Conservation (phyloP, 2,113 vertebrate genomes). For the Sigmodon hispidus region DNA sequence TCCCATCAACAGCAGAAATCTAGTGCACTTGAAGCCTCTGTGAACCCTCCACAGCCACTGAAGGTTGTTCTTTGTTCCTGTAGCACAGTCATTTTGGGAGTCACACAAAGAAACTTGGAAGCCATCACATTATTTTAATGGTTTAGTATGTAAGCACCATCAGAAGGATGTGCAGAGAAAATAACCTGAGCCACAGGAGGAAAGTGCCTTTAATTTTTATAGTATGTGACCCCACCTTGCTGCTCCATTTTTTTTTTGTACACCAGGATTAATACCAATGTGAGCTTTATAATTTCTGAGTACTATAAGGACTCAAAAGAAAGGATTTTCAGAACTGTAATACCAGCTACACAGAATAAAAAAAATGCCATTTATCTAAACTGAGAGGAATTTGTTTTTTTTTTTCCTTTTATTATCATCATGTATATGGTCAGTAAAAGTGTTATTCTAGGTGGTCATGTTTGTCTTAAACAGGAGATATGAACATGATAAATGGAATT, state of each 20-base stretch:
- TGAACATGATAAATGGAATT: neutral
- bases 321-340: neutral
- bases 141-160: neutral
- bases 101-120: constrained; percentile 7
- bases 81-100: neutral
- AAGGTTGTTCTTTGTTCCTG: neutral
- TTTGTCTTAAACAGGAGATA: constrained; percentile 9
- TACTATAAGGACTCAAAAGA: neutral
- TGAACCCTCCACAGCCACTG: neutral
- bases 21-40: neutral
- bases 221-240: neutral
- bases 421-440: neutral
- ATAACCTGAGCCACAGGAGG: neutral
- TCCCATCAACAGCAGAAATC: neutral
- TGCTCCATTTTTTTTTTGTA: neutral
- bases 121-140: neutral
- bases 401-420: neutral
- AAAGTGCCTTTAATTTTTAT: neutral
- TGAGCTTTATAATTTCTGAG: neutral
- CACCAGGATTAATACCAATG: neutral
- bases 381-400: neutral
- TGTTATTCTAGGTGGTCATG: neutral
- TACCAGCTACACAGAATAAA: neutral
- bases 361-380: constrained; percentile 31
- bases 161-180: neutral